These are phyloP conservation scores for Muscina levida DNA, from an alignment of 2,888 invertebrate species.

Conservation along the genomic window DNA sequence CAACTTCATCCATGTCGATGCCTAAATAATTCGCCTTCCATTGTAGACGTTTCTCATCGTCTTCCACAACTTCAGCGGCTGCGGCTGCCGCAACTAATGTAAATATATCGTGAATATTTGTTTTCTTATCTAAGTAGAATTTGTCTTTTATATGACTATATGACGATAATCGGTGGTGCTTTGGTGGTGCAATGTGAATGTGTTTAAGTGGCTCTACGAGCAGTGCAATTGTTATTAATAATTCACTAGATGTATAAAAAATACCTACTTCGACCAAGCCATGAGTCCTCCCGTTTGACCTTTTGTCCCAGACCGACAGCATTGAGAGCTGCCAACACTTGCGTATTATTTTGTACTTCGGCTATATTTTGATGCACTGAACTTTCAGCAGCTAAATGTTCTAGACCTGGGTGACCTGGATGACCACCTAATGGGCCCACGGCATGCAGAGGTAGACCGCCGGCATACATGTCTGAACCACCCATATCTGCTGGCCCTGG, in stretches of 20 bases:
- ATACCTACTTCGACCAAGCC: slow-evolving; percentile 76
- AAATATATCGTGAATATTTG: slow-evolving; percentile 56
- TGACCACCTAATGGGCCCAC: slow-evolving; percentile 57
- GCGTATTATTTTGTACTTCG: slow-evolving; percentile 77
- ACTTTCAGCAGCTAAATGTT: slow-evolving; percentile 75
- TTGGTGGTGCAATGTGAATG: neutral
- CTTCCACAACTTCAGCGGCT: slow-evolving; percentile 69
- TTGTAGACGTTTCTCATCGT: slow-evolving; percentile 59
- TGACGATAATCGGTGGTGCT: too few species aligned
- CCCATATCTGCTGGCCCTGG: slow-evolving; percentile 73
- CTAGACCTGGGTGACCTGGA: slow-evolving; percentile 73
- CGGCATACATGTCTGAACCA: slow-evolving; percentile 76
- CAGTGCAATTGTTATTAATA: slow-evolving; percentile 5
- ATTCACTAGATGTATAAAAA: neutral
- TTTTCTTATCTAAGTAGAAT: slow-evolving; percentile 29
- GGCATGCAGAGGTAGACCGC: slow-evolving; percentile 74
- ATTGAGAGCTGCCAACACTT: slow-evolving; percentile 75
- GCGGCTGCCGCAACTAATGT: slow-evolving; percentile 68
- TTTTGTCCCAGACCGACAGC: slow-evolving; percentile 75
- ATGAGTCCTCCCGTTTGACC: slow-evolving; percentile 79
- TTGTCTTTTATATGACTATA: too few species aligned
- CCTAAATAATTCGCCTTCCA: slow-evolving; percentile 58
- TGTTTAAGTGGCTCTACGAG: neutral
- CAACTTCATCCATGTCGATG: slow-evolving; percentile 68
- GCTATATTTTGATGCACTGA: slow-evolving; percentile 76